phyloP scores from a whole-genome alignment of 2,888 invertebrate species.

The Aelia acuminata region DNA sequence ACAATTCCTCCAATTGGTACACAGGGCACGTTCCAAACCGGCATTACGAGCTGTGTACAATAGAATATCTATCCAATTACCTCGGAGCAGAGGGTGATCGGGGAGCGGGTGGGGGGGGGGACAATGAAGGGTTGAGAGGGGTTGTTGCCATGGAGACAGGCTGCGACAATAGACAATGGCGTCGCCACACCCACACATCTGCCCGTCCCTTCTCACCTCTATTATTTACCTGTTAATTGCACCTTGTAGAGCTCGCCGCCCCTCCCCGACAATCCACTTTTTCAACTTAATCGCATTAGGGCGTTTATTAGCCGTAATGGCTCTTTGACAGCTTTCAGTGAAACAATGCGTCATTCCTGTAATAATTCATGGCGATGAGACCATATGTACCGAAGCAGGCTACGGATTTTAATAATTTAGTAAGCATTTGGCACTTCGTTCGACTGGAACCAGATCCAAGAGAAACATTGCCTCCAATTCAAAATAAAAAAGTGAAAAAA shows the following conservation, averaged over 20 bases:
- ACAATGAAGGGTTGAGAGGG: conserved; percentile 42
- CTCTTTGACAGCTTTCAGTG: conserved; percentile 33
- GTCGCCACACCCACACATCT: conserved; percentile 45
- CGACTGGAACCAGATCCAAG: neutral
- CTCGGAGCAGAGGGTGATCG: neutral
- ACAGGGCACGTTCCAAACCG: conserved; percentile 33
- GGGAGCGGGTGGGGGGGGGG: neutral
- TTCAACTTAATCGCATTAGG: conserved; percentile 46
- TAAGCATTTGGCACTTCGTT: conserved; percentile 7
- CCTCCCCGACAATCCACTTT: conserved; percentile 7
- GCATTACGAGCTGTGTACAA: conserved; percentile 26
- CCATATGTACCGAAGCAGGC: neutral
- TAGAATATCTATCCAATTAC: conserved; percentile 44
- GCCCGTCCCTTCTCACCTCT: neutral
- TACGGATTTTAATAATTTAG: conserved; percentile 13
- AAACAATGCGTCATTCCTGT: neutral
- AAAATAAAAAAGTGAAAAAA: neutral
- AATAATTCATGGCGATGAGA: conserved; percentile 22
- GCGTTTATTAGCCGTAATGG: conserved; percentile 7
- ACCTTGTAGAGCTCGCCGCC: conserved; percentile 1
- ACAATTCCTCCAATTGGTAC: neutral
- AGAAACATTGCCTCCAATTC: neutral
- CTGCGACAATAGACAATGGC: conserved; percentile 50
- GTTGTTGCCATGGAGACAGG: conserved; percentile 48
- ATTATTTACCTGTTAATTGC: conserved; percentile 42